These are phyloP conservation scores for Pelodiscus sinensis DNA, from an alignment of 2,113 vertebrate species.

Conservation along the genomic window DNA sequence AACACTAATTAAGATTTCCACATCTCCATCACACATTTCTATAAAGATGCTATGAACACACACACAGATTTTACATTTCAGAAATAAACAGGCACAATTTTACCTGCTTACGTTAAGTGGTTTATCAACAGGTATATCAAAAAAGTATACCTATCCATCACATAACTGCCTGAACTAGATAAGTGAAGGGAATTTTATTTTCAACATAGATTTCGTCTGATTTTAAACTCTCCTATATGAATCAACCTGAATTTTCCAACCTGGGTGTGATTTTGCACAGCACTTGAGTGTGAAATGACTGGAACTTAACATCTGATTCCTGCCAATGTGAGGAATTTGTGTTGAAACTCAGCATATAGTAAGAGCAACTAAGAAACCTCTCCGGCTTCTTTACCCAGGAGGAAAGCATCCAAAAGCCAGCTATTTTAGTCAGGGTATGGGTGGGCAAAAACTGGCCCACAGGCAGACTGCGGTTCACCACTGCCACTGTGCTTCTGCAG, in stretches of 20 bases:
- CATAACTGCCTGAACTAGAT: neutral
- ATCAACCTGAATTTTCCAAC: neutral
- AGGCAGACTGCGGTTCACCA: too few relatives aligned
- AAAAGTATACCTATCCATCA: neutral
- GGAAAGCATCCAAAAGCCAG: neutral
- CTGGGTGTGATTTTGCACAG: neutral
- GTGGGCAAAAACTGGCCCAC: too few relatives aligned
- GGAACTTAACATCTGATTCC: neutral
- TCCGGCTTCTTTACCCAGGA: fast-evolving
- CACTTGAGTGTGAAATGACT: neutral
- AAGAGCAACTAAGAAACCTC: neutral
- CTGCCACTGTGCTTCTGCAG: too few relatives aligned
- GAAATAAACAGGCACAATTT: neutral
- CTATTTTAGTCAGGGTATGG: neutral
- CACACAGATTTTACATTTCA: neutral
- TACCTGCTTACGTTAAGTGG: neutral
- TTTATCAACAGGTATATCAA: neutral
- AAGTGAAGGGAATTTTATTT: neutral
- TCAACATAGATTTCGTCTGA: neutral
- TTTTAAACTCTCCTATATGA: neutral
- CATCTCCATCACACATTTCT: neutral
- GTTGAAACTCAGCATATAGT: neutral
- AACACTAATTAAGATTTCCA: neutral
- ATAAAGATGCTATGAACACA: neutral
- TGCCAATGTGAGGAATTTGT: neutral